Base-by-base conservation (phyloP, 1,140 invertebrate species). In the Mizuhopecten yessoensis region DNA sequence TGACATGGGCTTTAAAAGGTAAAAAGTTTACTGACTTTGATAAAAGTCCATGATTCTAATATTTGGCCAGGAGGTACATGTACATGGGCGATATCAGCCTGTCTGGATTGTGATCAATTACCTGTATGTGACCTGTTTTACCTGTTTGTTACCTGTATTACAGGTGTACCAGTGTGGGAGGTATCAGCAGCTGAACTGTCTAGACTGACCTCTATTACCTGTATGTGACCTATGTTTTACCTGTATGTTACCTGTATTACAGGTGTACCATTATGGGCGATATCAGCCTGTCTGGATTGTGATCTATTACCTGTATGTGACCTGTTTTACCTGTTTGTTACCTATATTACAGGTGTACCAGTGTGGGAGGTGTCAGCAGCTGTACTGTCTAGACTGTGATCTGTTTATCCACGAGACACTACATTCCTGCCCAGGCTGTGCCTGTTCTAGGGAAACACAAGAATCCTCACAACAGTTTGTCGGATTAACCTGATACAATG, bases 331-430 rank as follows among this genome's bases (percentile, higher is more conserved):
- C 36, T 39, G 36, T 57, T 1, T 13, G 15, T 20, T 89, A 34
- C 45, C 87, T 86, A 36, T 90, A 42, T 94, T 94, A 34, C 93
- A 96, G 96, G 93, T 93, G 10, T 96, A 96, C 89, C 97, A 97
- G 86, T 99, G 99, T 97, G 97, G 97, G 49, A 97, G 97, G 86
- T 99, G 99, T 96, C 95, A 96, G 0, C 97, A 98, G 94, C 96
- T 97, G 45, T 99, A 98, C 96, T 99, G 99, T 96, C 97, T 99
- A 91, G 99, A 99, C 95, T 99, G 99, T 97, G 99, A 99, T 97
- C 97, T 99, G 90, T 99, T 99, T 96, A 98, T 99, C 88, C 98
- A 99, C 94, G 98, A 99, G 93, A 98, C 98, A 2, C 96, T 99
- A 39, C 99, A 99, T 96, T 98, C 98, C 15, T 99, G 99, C 97